Conservation (phyloP, 1,140 invertebrate genomes). For the Apis mellifera region Amel_HAv3.1 CM009935.2:5917501-5918000, state of each 20-base stretch:
- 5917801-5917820: not conserved
- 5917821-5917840: not conserved
- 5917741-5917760: not conserved
- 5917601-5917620: slow-evolving; percentile 4
- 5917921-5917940: slow-evolving; percentile 35
- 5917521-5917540: not conserved
- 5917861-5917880: slow-evolving; percentile 4
- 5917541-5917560: not conserved
- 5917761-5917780: not conserved
- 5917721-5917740: not conserved
- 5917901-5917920: slow-evolving; percentile 36
- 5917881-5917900: slow-evolving; percentile 35
- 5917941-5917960: slow-evolving; percentile 83
- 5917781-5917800: not conserved
- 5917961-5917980: slow-evolving; percentile 82
- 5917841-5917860: not conserved
- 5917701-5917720: not conserved
- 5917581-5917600: not conserved
- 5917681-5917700: not conserved
- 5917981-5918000: slow-evolving; percentile 86
- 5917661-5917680: slow-evolving; percentile 20
- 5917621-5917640: not conserved
- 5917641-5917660: slow-evolving; percentile 34
- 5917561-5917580: not conserved
- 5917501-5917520: slow-evolving; percentile 11